phyloP scores from a whole-genome alignment of 2,797 vertebrate genomes.

The Phoebastria nigripes region DNA sequence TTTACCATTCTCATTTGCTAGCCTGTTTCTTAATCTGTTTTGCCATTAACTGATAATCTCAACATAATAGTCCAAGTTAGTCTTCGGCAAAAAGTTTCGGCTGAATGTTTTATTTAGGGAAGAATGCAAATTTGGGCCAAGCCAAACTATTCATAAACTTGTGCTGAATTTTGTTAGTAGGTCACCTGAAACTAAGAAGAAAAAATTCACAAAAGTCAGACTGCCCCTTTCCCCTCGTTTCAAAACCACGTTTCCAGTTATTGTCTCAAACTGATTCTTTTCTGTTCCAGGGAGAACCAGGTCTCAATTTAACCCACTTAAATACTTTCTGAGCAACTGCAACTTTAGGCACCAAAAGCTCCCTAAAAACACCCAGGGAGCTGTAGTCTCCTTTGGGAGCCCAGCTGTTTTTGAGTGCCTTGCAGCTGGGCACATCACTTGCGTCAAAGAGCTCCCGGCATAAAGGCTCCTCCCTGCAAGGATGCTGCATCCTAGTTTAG shows the following conservation, averaged over 20 bases:
- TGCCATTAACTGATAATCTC: background rate
- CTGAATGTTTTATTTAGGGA: constrained; percentile 10
- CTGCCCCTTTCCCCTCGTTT: background rate
- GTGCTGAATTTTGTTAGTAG: constrained; percentile 38
- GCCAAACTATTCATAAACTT: constrained; percentile 29
- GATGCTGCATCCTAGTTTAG: background rate
- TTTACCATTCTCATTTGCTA: background rate
- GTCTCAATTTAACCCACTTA: constrained; percentile 39
- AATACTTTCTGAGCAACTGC: background rate
- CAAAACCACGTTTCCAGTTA: background rate
- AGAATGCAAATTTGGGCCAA: constrained; percentile 34
- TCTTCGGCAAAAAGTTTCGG: background rate
- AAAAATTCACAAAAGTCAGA: background rate
- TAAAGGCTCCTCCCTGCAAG: background rate
- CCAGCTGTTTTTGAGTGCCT: background rate
- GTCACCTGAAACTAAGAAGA: constrained; percentile 14
- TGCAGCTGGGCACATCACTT: background rate
- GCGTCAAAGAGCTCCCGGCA: background rate
- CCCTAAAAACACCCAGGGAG: background rate
- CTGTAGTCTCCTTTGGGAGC: background rate
- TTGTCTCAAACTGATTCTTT: background rate
- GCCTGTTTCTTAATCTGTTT: background rate
- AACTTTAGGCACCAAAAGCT: background rate
- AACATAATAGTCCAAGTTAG: background rate
- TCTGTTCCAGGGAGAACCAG: background rate